Evolutionary conservation across 1,140 invertebrate species (phyloP), one percentile per base, ranked within the genome.

Genomic region (Lucilia sericata): DNA sequence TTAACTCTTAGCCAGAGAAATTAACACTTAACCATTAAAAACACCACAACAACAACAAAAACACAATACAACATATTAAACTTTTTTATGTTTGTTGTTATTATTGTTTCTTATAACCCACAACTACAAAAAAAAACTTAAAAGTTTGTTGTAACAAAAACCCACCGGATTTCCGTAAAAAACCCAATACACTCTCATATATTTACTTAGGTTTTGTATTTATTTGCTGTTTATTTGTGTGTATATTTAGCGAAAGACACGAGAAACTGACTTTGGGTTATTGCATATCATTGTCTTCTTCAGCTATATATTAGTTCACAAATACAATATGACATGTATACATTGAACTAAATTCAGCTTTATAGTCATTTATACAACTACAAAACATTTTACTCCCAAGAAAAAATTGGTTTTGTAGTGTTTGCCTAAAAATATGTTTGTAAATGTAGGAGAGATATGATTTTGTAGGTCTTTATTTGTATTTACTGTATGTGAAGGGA

Each of bases 101-200:
- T 60, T 13, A 13, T 60, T 60, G 14, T 60, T 60, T 60, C 17
- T 60, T 60, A 60, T 76, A 75, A 78, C 5, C 74, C 42, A 42
- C 34, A 78, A 78, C 36, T 51, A 21, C 76, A 49, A 70, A 10
- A 49, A 70, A 10, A 49, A 49, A 80, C n/a, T 49, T 5, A 19
- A 49, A 21, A 49, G 76, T 80, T 25, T 80, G 76, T 80, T 80
- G 76, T 80, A 80, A 80, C 76, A 80, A 80, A 80, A 80, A 80
- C 76, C 76, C 42, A 80, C 76, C 76, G 76, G 76, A 80, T 80
- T 80, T 80, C 76, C 76, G 76, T 80, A 80, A 49, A 80, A 80
- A 80, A 78, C 5, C 30, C 74, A 75, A 30, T 3, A 34, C 25
- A 30, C 3, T 2, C 25, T 30, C 25, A 30, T 7, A n/a, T 17